Base-by-base conservation (phyloP, 2,113 vertebrate species). In the Leptobrachium leishanense region DNA sequence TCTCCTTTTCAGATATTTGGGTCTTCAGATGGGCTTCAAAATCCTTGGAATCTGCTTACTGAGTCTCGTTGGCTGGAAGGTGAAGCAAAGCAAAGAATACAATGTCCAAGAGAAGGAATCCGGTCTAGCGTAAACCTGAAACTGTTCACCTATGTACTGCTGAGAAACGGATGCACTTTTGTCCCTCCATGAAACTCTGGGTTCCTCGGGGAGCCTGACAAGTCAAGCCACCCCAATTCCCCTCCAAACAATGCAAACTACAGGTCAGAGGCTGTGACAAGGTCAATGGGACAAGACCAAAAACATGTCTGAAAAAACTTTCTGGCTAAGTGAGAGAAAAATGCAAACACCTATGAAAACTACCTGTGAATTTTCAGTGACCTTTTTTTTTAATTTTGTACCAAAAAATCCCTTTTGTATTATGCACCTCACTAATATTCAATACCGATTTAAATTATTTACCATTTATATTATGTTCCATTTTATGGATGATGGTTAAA, bases 21-120 rank as follows among this genome's bases (percentile, higher is more conserved):
- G 98, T 69, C 87, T 99, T 76, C 96, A 98, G 86, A 82, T 98
- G 86, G 90, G 87, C 6, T 98, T 95, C 86, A 98, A 98, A 85
- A 77, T 89, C 3, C 82, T 95, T 85, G 98, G 98, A 10, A 83
- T 93, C 0, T 0, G 91, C 57, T 87, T 98, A n/a, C 90, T 99
- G 1, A 79, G 87, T 43, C 71, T 95, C 50, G 87, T 92, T 84
- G 86, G 91, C 68, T 98, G 97, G 96, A 96, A 94, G 79, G 92
- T 94, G 84, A 93, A 93, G 81, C 94, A 89, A 71, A 96, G 90
- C 75, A 91, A 93, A 79, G 94, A 97, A 82, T 97, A 98, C 87
- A 93, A 91, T 0, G 90, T 99, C 84, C 95, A 96, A 83, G 95
- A 95, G 82, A 95, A 89, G 72, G 86, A 91, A 0, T 90, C 79